These are phyloP conservation scores for Oxyruncus cristatus DNA, from an alignment of 2,113 vertebrate genomes.

Conservation along the genomic window DNA sequence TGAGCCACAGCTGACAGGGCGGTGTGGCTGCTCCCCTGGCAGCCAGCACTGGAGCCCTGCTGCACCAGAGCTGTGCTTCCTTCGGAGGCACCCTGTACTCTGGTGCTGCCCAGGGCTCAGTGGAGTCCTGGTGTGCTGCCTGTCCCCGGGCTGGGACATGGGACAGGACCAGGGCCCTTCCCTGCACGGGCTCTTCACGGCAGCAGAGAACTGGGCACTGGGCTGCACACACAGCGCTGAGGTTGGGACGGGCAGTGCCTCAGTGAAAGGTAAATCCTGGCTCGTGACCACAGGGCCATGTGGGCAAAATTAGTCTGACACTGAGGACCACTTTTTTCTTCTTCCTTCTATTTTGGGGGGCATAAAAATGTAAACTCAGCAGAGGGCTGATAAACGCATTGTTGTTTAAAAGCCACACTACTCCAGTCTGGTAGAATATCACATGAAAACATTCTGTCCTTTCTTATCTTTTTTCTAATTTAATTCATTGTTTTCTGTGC, in stretches of 20 bases:
- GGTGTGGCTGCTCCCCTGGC: background rate
- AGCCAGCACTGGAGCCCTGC: background rate
- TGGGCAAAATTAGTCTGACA: background rate
- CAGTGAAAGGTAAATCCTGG: background rate
- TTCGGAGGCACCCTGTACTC: background rate
- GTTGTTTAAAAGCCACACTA: background rate
- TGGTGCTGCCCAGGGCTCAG: background rate
- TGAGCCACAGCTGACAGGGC: background rate
- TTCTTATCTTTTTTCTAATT: constrained; percentile 1
- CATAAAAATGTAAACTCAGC: background rate
- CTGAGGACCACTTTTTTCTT: background rate
- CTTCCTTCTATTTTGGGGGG: background rate
- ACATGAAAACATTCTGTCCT: background rate
- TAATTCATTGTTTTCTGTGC: constrained; percentile 28
- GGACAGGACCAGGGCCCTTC: background rate
- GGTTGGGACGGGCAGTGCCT: background rate
- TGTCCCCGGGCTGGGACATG: background rate
- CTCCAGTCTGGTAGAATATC: background rate
- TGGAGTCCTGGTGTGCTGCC: background rate
- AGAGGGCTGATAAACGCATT: background rate
- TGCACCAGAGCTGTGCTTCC: background rate
- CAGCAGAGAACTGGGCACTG: background rate
- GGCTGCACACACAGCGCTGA: rapidly evolving
- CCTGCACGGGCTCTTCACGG: background rate
- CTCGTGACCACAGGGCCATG: background rate